Conservation (phyloP, 2,888 invertebrate species). For the Serrognathus titanus region DNA sequence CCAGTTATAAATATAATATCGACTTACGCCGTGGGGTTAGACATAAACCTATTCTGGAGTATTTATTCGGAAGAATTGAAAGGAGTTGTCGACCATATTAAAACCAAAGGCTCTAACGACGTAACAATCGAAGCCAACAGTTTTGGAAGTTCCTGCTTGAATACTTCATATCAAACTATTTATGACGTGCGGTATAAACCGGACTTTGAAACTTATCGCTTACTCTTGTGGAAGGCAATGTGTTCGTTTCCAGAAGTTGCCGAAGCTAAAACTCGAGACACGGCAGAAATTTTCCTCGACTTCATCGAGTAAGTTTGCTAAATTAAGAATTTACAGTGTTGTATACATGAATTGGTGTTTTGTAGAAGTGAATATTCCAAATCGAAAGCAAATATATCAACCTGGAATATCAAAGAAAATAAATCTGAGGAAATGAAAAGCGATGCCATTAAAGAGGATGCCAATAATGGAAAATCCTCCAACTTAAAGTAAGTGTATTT, state of each 20-base stretch:
- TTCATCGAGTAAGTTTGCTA: conserved; percentile 62
- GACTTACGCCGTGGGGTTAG: conserved; percentile 65
- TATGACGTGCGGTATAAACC: conserved; percentile 54
- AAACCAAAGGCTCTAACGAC: conserved; percentile 11
- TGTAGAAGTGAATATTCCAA: conserved; percentile 58
- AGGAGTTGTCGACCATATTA: conserved; percentile 46
- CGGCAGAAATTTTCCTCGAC: conserved; percentile 74
- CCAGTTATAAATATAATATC: conserved; percentile 73
- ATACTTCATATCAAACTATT: conserved; percentile 33
- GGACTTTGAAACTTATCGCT: conserved; percentile 73
- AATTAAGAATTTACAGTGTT: neutral
- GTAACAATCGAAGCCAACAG: neutral
- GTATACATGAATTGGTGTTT: conserved; percentile 18
- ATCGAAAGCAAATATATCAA: conserved; percentile 55
- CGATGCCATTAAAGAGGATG: conserved; percentile 43
- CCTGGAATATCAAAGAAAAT: conserved; percentile 54
- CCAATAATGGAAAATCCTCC: conserved; percentile 27
- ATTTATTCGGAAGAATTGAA: conserved; percentile 62
- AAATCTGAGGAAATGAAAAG: conserved; percentile 40
- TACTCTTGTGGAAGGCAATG: conserved; percentile 79
- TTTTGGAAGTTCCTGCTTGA: conserved; percentile 27
- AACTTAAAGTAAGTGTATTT: conserved; percentile 31
- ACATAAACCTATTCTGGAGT: conserved; percentile 67
- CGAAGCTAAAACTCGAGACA: conserved; percentile 76
- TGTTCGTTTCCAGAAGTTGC: conserved; percentile 68